phyloP scores from a whole-genome alignment of 2,113 vertebrate species.

The Tragulus kanchil region DNA sequence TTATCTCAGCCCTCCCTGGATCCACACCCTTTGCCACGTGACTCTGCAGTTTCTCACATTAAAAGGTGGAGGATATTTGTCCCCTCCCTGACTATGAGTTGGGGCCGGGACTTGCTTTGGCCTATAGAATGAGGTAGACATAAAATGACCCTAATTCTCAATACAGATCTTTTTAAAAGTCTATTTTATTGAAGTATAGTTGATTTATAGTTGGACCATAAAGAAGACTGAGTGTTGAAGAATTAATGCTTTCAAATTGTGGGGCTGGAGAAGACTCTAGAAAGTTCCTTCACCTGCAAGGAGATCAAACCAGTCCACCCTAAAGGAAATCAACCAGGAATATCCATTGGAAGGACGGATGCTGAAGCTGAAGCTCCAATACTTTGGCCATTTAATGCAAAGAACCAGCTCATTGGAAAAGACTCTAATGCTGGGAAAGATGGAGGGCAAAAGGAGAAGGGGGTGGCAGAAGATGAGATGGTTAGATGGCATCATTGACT shows the following conservation, averaged over 20 bases:
- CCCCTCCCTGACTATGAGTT: neutral
- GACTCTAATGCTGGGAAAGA: neutral
- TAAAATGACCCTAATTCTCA: neutral
- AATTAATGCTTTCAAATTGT: neutral
- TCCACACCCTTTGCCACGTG: neutral
- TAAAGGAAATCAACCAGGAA: neutral
- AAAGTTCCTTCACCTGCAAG: neutral
- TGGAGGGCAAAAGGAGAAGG: neutral
- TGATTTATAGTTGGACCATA: neutral
- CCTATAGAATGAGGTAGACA: neutral
- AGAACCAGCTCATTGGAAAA: neutral
- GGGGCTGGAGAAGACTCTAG: neutral
- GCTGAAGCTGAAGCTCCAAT: neutral
- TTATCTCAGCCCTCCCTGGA: rapidly evolving
- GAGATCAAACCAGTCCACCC: neutral
- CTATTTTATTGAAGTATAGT: neutral
- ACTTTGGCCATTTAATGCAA: neutral
- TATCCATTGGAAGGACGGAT: neutral
- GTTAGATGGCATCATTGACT: neutral
- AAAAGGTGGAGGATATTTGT: neutral
- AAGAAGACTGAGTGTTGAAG: neutral
- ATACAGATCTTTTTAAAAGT: neutral
- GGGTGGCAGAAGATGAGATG: neutral
- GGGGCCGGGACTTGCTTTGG: neutral
- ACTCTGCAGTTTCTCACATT: neutral